Evolutionary conservation across 2,113 vertebrate genomes (phyloP).

Genomic region (Mugil cephalus): DNA sequence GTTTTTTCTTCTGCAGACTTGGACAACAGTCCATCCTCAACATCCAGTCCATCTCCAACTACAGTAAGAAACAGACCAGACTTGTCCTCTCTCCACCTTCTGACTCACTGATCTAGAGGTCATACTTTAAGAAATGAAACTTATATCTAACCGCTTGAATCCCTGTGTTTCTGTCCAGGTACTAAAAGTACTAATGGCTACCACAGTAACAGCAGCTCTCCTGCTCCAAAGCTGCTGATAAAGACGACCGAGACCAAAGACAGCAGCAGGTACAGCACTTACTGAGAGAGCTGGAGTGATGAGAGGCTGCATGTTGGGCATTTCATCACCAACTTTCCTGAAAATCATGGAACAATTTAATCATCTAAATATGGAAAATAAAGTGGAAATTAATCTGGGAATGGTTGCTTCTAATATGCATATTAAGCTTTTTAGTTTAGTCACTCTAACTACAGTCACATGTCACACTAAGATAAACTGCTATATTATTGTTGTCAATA

Average conservation of each 20-base stretch:
- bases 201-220: conserved; percentile 69
- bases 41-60: conserved; percentile 79
- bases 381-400: not conserved
- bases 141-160: not conserved
- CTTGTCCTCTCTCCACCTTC: not conserved
- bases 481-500: not conserved
- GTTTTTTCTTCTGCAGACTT: conserved; percentile 66
- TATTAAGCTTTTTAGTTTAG: not conserved
- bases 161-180: conserved; percentile 50
- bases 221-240: conserved; percentile 80
- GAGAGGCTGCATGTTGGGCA: not conserved
- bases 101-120: not conserved
- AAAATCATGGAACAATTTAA: not conserved
- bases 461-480: not conserved
- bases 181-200: conserved; percentile 74
- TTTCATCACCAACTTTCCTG: conserved; percentile 2
- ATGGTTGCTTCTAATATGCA: not conserved
- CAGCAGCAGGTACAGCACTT: conserved; percentile 74
- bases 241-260: conserved; percentile 83
- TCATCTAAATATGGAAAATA: not conserved
- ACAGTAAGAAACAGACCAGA: conserved; percentile 70
- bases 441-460: rapidly evolving
- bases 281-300: conserved; percentile 47
- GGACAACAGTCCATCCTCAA: conserved; percentile 80
- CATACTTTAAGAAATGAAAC: not conserved